Conservation (phyloP, 2,113 vertebrate species). For the Apaloderma vittatum region DNA sequence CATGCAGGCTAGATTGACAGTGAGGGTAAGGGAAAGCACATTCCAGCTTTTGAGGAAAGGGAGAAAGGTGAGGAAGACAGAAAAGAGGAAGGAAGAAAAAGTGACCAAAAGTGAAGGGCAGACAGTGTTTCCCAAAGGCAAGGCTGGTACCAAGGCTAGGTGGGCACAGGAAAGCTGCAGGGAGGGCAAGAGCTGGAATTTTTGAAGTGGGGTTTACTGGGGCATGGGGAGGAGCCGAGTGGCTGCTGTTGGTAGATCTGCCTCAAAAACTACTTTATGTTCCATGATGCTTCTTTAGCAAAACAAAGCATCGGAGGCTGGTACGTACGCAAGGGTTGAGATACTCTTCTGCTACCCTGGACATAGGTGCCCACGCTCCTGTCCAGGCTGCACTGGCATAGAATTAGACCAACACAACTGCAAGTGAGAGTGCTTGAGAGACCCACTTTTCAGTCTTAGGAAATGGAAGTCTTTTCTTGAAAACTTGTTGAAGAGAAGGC, state of each 20-base stretch:
- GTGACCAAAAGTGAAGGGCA: background rate
- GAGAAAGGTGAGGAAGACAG: background rate
- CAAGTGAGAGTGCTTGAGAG: background rate
- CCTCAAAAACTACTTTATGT: background rate
- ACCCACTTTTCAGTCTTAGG: background rate
- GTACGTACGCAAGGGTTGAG: background rate
- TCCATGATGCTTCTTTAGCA: background rate
- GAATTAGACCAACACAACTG: background rate
- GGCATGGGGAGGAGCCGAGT: rapidly evolving
- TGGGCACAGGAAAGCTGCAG: background rate
- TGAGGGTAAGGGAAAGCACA: background rate
- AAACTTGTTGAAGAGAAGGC: background rate
- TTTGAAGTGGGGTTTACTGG: background rate
- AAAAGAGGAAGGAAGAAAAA: background rate
- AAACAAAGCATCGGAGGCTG: background rate
- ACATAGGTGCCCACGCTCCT: background rate
- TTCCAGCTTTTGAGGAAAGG: background rate
- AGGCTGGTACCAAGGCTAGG: background rate
- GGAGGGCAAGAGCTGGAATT: background rate
- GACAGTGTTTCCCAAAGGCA: background rate
- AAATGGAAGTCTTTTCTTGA: background rate
- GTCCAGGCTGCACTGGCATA: background rate
- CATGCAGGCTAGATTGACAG: rapidly evolving
- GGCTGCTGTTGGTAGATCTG: background rate
- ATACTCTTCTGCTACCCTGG: background rate